Conservation (phyloP, 2,797 vertebrate species). For the Onychomys leucogaster region DNA sequence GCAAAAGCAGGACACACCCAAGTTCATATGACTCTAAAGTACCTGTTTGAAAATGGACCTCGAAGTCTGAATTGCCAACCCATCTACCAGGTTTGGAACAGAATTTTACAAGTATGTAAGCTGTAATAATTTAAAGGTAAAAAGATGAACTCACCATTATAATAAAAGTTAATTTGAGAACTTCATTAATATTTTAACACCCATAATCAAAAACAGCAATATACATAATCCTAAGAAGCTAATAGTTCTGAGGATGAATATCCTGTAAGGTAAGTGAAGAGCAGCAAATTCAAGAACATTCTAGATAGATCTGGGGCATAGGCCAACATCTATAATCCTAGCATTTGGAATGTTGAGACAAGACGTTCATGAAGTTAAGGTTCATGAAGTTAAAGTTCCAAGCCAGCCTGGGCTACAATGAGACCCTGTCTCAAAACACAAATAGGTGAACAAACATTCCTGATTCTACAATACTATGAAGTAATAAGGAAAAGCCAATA, state of each 20-base stretch:
- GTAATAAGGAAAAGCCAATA: conserved; percentile 39
- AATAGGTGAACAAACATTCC: background rate
- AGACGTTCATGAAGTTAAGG: background rate
- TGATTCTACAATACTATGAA: conserved; percentile 37
- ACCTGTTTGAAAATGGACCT: conserved; percentile 70
- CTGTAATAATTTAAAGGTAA: conserved; percentile 51
- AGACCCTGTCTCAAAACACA: background rate
- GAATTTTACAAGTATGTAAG: conserved; percentile 47
- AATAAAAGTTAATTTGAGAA: conserved; percentile 50
- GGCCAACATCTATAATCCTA: background rate
- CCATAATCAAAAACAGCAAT: conserved; percentile 45
- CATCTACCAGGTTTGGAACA: conserved; percentile 25
- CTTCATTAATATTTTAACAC: conserved; percentile 63
- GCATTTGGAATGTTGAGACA: background rate
- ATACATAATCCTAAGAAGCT: conserved; percentile 60
- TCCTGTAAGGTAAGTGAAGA: background rate
- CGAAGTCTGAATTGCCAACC: conserved; percentile 46
- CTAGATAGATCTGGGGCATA: background rate
- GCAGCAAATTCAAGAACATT: conserved; percentile 29
- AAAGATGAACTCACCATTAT: conserved; percentile 43
- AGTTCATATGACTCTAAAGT: conserved; percentile 69
- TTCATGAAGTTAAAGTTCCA: background rate
- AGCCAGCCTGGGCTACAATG: background rate
- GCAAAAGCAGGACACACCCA: conserved; percentile 74
- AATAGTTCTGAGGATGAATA: conserved; percentile 8